Percentiles rank a stretch among this genome's conserved stretches.
phyloP scores from a whole-genome alignment of 1,140 invertebrate genomes.

The Zaprionus lachaisei region DNA sequence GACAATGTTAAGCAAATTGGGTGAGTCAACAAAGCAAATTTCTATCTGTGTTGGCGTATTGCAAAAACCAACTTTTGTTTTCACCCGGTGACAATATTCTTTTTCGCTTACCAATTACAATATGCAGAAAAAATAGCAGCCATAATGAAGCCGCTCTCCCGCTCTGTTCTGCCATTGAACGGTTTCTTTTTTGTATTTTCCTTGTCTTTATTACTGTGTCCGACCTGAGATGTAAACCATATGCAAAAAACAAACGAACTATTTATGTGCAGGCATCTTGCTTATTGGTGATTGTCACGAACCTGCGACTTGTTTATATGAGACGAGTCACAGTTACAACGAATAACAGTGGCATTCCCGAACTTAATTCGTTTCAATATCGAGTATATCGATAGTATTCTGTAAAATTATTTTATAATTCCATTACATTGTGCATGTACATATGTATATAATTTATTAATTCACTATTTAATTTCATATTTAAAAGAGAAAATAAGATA shows the following conservation, averaged over 20 bases:
- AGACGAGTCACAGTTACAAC: neutral
- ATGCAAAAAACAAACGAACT: constrained; percentile 14
- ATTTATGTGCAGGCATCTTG: constrained; percentile 9
- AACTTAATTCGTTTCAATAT: neutral
- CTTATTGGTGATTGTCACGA: neutral
- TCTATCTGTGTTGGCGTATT: neutral
- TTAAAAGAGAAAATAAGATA: no score
- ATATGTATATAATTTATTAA: neutral
- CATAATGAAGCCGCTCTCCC: constrained; percentile 53
- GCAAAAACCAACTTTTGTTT: neutral
- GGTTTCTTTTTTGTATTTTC: constrained; percentile 9
- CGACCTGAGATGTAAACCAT: neutral
- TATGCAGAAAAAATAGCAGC: constrained; percentile 58
- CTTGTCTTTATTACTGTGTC: constrained; percentile 2
- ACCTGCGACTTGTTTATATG: neutral
- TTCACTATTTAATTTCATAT: neutral
- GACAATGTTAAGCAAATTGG: constrained; percentile 26
- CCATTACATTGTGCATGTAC: no score
- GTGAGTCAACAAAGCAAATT: constrained; percentile 52
- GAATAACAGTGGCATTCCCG: neutral
- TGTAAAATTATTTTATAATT: no score
- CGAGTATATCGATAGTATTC: neutral
- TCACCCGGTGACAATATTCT: neutral
- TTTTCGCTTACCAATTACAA: constrained; percentile 36
- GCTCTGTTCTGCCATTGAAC: constrained; percentile 51